Evolutionary conservation across 1,140 invertebrate genomes (phyloP), one percentile per base, ranked within the genome.

Genomic region (Rhizoglyphus robini): DNA sequence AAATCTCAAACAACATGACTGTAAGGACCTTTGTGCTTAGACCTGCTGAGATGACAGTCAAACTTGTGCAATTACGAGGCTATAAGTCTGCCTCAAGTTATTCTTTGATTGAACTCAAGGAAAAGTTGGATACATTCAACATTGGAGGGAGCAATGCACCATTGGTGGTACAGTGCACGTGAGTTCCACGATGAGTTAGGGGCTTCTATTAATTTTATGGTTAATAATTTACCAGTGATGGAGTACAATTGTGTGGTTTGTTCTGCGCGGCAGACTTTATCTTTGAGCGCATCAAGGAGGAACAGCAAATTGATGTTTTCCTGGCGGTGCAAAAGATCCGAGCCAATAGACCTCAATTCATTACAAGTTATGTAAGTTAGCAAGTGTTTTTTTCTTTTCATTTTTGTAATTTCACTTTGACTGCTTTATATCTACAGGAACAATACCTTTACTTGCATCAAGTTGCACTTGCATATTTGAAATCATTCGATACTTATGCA

Each of bases 291-390:
- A 72, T 77, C 47, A 74, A 76, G 61, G 67, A 72, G 25, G 77
- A 78, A 60, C 73, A 74, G 25, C 73, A 76, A 48, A 71, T 78
- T 4, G 76, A 78, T 65, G 73, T 77, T 3, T 78, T 75, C 69
- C 75, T 77, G 62, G 73, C 74, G 31, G 72, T 76, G 1, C 75
- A 76, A 71, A 69, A 34, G 34, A 66, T 70, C 23, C 59, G 69
- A 1, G 30, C 41, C 3, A 68, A 69, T 32, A 48, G 69, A 49
- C 65, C 66, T 18, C 68, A 69, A 47, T 70, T 70, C 34, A 70
- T 70, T 38, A 61, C 49, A 4, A 66, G 65, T 63, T 66, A 67
- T n/a, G 69, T 70, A 65, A 67, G 63, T 30, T 23, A 62, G 70
- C 31, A 23, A 4, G 25, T 51, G n/a, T n/a, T n/a, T n/a, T n/a